These are phyloP conservation scores for Lepidocyrtoides sp. DNA, from an alignment of 2,888 invertebrate species.

Conservation along the genomic window DNA sequence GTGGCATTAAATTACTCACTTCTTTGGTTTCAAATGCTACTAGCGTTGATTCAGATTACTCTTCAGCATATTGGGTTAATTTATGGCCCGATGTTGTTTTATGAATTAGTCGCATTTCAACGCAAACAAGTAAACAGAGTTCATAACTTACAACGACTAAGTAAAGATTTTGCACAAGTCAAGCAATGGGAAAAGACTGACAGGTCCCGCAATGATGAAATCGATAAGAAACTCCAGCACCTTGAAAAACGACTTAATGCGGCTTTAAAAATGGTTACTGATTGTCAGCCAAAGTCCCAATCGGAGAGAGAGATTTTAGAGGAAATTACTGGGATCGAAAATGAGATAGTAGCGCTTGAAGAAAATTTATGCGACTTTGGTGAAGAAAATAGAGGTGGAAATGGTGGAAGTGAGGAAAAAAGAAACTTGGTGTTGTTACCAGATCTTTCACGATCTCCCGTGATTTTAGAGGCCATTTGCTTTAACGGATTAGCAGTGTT, in stretches of 20 bases:
- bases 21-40: conserved; percentile 87
- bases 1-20: conserved; percentile 90
- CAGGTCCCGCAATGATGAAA: conserved; percentile 27
- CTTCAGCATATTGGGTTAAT: conserved; percentile 81
- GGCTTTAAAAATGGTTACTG: conserved; percentile 44
- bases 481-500: conserved; percentile 95
- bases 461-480: conserved; percentile 91
- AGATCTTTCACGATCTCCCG: conserved; percentile 86
- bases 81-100: conserved; percentile 83
- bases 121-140: conserved; percentile 47
- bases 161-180: conserved; percentile 56
- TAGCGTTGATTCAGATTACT: conserved; percentile 75
- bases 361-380: conserved; percentile 49
- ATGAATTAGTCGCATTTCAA: conserved; percentile 77
- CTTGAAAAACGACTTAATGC: conserved; percentile 71
- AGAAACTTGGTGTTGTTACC: conserved; percentile 81
- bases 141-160: conserved; percentile 55
- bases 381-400: conserved; percentile 20
- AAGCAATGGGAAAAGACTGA: not conserved
- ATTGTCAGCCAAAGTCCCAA: not conserved
- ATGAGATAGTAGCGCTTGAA: conserved; percentile 83
- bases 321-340: conserved; percentile 63
- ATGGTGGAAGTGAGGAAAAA: too few relatives aligned
- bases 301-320: not conserved
- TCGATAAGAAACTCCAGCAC: conserved; percentile 24